Percentiles rank a stretch among this genome's conserved stretches.
phyloP scores from a whole-genome alignment of 2,888 invertebrate species.

The Dryobota labecula region DNA sequence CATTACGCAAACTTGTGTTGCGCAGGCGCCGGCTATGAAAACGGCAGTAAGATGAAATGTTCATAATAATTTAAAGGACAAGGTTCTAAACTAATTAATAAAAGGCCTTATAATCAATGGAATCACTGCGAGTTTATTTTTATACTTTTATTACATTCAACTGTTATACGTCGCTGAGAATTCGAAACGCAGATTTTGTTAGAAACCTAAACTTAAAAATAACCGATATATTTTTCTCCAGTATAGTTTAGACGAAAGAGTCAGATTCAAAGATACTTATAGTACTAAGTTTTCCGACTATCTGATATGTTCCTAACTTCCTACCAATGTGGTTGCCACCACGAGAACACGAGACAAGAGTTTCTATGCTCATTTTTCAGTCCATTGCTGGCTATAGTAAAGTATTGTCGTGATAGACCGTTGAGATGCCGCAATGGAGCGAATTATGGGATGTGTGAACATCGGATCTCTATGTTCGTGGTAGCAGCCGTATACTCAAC shows the following conservation, averaged over 20 bases:
- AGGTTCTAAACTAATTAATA: slow-evolving; percentile 70
- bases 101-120: slow-evolving; percentile 85
- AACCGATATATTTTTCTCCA: slow-evolving; percentile 71
- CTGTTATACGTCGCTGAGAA: slow-evolving; percentile 84
- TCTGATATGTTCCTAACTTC: slow-evolving; percentile 87
- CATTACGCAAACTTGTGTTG: neutral
- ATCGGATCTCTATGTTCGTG: slow-evolving; percentile 39
- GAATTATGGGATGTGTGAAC: neutral
- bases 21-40: neutral
- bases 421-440: slow-evolving; percentile 40
- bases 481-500: slow-evolving; percentile 66
- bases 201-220: slow-evolving; percentile 80
- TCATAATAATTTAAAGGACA: slow-evolving; percentile 12
- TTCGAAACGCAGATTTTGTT: slow-evolving; percentile 79
- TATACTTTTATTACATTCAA: slow-evolving; percentile 89
- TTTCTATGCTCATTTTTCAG: slow-evolving; percentile 3
- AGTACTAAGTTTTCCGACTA: slow-evolving; percentile 87
- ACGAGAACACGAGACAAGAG: slow-evolving; percentile 44
- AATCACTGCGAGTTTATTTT: slow-evolving; percentile 91
- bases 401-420: slow-evolving; percentile 14
- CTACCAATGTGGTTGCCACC: slow-evolving; percentile 64
- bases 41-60: neutral
- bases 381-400: slow-evolving; percentile 29
- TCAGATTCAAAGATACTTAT: slow-evolving; percentile 89
- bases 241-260: slow-evolving; percentile 71